phyloP scores from a whole-genome alignment of 2,888 invertebrate species.

The Neoaliturus tenellus region DNA sequence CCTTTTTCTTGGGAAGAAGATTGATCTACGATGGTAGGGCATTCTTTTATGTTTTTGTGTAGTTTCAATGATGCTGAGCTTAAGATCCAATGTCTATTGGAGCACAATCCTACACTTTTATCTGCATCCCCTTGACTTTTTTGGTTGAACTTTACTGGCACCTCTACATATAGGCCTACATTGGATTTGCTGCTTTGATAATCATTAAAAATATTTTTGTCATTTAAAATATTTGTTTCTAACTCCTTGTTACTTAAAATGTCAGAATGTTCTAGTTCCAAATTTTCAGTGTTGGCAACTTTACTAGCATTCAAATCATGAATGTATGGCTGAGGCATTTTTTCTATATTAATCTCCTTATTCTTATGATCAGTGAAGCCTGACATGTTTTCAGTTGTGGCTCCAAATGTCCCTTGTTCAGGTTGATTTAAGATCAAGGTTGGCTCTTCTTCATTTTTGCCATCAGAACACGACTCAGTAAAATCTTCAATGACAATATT shows the following conservation, averaged over 20 bases:
- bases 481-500: slow-evolving; percentile 23
- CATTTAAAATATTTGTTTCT: not conserved
- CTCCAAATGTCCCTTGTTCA: not conserved
- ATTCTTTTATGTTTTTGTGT: not conserved
- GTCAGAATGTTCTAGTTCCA: not conserved
- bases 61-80: not conserved
- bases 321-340: no score
- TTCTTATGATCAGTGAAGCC: no score
- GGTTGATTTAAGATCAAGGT: no score
- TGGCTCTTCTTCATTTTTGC: not conserved
- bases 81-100: not conserved
- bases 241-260: not conserved
- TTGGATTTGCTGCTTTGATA: not conserved
- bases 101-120: not conserved
- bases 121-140: not conserved
- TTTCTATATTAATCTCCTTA: no score
- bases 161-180: not conserved
- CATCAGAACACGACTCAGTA: not conserved
- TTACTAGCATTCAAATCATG: not conserved
- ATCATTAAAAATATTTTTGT: not conserved
- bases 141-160: not conserved
- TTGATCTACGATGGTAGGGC: not conserved
- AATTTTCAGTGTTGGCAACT: not conserved
- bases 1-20: not conserved
- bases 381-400: not conserved